These are phyloP conservation scores for Sinodicranocentrus sp. DNA, from an alignment of 2,888 invertebrate genomes.

Conservation along the genomic window DNA sequence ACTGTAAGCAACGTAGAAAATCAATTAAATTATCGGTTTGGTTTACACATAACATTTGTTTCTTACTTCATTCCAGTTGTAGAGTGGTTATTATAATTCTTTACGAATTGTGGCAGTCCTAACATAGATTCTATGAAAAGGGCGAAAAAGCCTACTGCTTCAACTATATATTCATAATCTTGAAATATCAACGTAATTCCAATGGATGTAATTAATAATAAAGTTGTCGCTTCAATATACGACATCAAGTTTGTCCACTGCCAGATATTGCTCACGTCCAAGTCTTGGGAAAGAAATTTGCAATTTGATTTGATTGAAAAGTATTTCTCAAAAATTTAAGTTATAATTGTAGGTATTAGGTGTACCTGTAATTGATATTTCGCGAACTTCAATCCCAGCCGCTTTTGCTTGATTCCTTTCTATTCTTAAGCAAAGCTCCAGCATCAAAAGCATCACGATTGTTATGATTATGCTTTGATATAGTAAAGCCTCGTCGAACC, in stretches of 20 bases:
- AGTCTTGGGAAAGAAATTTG: slow-evolving; percentile 44
- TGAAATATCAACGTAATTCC: slow-evolving; percentile 25
- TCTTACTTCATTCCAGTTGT: slow-evolving; percentile 71
- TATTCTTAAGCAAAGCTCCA: slow-evolving; percentile 68
- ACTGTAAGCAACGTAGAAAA: too few relatives aligned
- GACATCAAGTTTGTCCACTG: slow-evolving; percentile 69
- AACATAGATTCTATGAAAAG: slow-evolving; percentile 58
- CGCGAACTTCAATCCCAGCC: not conserved
- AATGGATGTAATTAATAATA: slow-evolving; percentile 20
- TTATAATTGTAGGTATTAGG: not conserved
- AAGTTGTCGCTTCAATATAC: slow-evolving; percentile 62
- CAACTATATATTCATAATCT: slow-evolving; percentile 24
- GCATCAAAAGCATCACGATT: slow-evolving; percentile 60
- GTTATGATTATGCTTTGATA: slow-evolving; percentile 67
- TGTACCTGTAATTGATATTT: not conserved
- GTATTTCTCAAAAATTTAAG: not conserved
- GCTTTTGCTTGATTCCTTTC: slow-evolving; percentile 15
- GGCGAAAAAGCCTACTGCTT: slow-evolving; percentile 57
- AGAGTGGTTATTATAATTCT: slow-evolving; percentile 54
- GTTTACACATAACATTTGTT: not conserved
- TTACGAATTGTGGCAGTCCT: slow-evolving; percentile 62
- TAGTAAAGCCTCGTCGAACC: slow-evolving; percentile 63
- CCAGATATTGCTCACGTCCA: slow-evolving; percentile 59
- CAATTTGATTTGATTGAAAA: not conserved
- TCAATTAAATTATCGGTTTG: too few relatives aligned